phyloP scores from a whole-genome alignment of 92 coral and sea anemone species.

The Zoanthus solanderi region DNA sequence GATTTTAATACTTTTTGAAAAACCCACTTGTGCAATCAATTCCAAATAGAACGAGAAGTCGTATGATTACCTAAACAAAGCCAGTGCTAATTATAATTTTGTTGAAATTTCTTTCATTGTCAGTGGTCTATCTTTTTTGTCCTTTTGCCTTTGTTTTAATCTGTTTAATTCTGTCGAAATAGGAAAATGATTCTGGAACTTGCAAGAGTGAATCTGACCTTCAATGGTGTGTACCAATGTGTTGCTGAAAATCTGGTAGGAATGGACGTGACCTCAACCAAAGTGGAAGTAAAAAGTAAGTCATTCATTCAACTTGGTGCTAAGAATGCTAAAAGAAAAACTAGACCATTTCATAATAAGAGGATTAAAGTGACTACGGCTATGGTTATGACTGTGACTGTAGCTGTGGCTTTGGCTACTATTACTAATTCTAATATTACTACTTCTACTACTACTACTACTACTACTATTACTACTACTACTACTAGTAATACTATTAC shows the following conservation, averaged over 20 bases:
- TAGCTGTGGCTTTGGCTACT: no score
- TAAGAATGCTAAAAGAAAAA: background rate
- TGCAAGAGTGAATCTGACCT: background rate
- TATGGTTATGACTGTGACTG: no score
- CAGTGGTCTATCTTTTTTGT: background rate
- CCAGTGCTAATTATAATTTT: no score
- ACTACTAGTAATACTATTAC: no score
- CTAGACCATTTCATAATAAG: background rate
- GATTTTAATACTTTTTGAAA: no score
- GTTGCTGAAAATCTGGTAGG: constrained; percentile 17
- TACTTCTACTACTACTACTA: background rate
- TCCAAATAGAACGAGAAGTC: no score
- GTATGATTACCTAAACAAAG: no score
- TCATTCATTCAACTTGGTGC: background rate
- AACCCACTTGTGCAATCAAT: no score
- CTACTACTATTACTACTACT: no score
- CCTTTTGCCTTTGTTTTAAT: no score
- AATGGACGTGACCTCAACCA: background rate
- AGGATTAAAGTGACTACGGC: background rate
- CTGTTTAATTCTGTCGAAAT: background rate
- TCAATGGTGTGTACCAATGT: constrained; percentile 11
- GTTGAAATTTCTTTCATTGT: no score
- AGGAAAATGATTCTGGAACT: background rate
- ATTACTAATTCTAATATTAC: no score
- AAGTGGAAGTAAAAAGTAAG: constrained; percentile 5